Conservation (phyloP, 2,888 invertebrate species). For the Leptopilina syphax region DNA sequence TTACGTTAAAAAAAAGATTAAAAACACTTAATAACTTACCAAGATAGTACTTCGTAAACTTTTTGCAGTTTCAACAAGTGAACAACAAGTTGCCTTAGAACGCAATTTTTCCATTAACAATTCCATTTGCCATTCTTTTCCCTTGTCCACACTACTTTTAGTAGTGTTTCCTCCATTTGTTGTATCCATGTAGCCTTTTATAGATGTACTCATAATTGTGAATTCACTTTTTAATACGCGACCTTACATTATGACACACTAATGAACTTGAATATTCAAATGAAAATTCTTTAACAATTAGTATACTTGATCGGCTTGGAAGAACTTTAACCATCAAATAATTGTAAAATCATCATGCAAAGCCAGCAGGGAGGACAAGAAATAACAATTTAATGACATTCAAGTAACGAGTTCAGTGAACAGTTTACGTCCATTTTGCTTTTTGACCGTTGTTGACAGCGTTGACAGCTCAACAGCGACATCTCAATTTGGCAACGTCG, state of each 20-base stretch:
- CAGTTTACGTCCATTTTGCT: slow-evolving; percentile 11
- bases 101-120: slow-evolving; percentile 94
- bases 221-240: neutral
- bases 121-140: slow-evolving; percentile 89
- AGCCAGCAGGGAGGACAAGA: neutral
- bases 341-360: slow-evolving; percentile 1
- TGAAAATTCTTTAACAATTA: neutral
- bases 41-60: slow-evolving; percentile 91
- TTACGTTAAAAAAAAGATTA: neutral
- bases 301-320: neutral
- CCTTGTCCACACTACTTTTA: slow-evolving; percentile 78
- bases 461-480: neutral
- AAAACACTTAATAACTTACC: slow-evolving; percentile 78
- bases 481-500: slow-evolving; percentile 9
- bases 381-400: slow-evolving; percentile 12
- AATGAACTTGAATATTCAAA: slow-evolving; percentile 17
- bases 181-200: slow-evolving; percentile 72
- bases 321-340: slow-evolving; percentile 16
- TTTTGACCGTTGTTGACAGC: slow-evolving; percentile 13
- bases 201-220: slow-evolving; percentile 65
- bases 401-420: neutral
- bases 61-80: slow-evolving; percentile 91
- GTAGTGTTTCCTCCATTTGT: slow-evolving; percentile 61
- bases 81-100: slow-evolving; percentile 88
- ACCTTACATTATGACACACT: slow-evolving; percentile 30